A percentile compares a stretch with the other conserved stretches of the same genome.
These are phyloP conservation scores for Dromiciops gliroides DNA, from an alignment of 2,113 vertebrate species.

Conservation along the genomic window DNA sequence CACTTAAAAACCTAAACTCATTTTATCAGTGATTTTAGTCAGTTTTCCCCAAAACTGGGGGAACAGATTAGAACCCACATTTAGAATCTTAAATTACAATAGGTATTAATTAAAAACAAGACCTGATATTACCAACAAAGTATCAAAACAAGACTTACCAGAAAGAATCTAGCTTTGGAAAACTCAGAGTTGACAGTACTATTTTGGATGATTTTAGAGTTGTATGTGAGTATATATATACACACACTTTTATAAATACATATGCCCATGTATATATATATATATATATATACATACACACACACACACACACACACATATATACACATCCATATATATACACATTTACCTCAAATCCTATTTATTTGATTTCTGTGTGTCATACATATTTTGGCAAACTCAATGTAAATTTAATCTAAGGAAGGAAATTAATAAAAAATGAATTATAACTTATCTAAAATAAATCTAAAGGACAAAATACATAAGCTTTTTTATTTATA, in stretches of 20 bases:
- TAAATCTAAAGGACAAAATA: conserved; percentile 27
- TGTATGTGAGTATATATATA: not conserved
- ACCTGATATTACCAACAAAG: not conserved
- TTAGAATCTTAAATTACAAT: no score
- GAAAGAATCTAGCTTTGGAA: not conserved
- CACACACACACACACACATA: not conserved
- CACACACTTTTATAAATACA: not conserved
- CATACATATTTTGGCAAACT: not conserved
- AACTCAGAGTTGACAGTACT: not conserved
- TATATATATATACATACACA: not conserved
- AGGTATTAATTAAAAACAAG: not conserved
- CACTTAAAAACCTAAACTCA: no score
- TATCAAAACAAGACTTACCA: not conserved
- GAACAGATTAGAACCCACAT: no score
- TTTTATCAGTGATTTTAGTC: no score
- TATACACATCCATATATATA: not conserved
- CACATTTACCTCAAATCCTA: not conserved
- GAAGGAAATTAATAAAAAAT: not conserved
- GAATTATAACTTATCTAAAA: conserved; percentile 2
- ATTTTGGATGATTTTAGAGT: not conserved
- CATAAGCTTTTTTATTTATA: conserved; percentile 48
- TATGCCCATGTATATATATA: no score
- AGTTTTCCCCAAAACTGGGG: no score
- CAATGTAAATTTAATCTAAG: not conserved
- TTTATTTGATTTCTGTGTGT: not conserved